phyloP scores from a whole-genome alignment of 2,888 invertebrate species.

The Epirrita christyi region DNA sequence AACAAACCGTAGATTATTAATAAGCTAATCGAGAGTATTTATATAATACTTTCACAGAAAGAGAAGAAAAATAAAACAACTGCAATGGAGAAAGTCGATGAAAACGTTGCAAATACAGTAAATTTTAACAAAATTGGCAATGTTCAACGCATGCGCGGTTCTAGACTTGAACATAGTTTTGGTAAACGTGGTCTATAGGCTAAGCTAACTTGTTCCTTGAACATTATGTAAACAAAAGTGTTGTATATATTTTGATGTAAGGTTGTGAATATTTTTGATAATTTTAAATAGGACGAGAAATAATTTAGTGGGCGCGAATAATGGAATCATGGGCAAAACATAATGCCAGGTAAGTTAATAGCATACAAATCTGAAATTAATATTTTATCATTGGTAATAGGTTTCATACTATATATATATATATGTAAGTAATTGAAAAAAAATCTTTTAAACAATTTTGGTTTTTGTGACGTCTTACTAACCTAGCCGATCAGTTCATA shows the following conservation, averaged over 20 bases:
- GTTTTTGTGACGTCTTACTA: too few relatives aligned
- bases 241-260: background rate
- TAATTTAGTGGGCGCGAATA: slow-evolving; percentile 1
- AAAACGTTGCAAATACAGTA: slow-evolving; percentile 63
- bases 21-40: background rate
- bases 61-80: slow-evolving; percentile 24
- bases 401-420: too few relatives aligned
- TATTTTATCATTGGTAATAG: too few relatives aligned
- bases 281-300: background rate
- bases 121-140: slow-evolving; percentile 56
- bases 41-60: slow-evolving; percentile 5
- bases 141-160: slow-evolving; percentile 60
- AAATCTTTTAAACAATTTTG: too few relatives aligned
- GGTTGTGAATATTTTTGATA: slow-evolving; percentile 19
- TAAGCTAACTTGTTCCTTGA: slow-evolving; percentile 13
- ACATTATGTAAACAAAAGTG: slow-evolving; percentile 39
- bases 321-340: slow-evolving; percentile 10
- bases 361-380: background rate
- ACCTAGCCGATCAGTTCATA: too few relatives aligned
- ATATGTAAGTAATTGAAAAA: too few relatives aligned
- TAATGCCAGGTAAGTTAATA: slow-evolving; percentile 11
- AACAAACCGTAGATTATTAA: too few relatives aligned
- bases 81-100: slow-evolving; percentile 61
- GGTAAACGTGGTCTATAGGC: slow-evolving; percentile 43
- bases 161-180: slow-evolving; percentile 48